Evolutionary conservation across 37 sponge, comb jelly and placozoan species (phyloP), one percentile per base, ranked within the genome.

Genomic region (Oscarella lobularis): DNA sequence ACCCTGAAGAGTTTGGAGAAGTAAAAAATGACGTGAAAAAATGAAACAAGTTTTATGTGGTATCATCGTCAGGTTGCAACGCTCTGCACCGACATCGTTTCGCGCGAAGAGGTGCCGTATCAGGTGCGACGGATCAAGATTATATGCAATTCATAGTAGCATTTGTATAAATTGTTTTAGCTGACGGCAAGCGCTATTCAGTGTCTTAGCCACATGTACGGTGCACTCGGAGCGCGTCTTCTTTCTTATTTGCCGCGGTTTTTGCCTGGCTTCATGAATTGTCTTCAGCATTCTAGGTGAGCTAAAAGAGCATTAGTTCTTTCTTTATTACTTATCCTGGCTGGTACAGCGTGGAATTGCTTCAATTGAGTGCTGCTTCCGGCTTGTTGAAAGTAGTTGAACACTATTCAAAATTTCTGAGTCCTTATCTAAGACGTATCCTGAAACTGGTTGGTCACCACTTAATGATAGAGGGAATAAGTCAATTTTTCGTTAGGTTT

Each of bases 361-460:
- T 88, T 33, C 80, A 79, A 29, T 3, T 81, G 6, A 69, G 75
- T 82, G 79, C 89, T 2, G 67, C 67, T 0, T 27, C 78, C 3
- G 39, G 80, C 36, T 77, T 89, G 0, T 37, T 31, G 3, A 67
- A 55, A 3, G 55, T 84, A 3, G 77, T 87, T n/a, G 32, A 75
- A 6, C 40, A 60, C 6, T 75, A 87, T 2, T 80, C 91, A 29
- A 83, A 89, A 41, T 89, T 89, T 66, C 73, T 89, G 73, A 83
- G 88, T 60, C 78, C 88, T 0, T 83, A 76, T 40, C 20, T 79
- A 0, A 4, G 36, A 2, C 65, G 54, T 33, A 83, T 86, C 27
- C 39, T 83, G 37, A 3, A 38, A 20, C 79, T 77, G 84, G 90
- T 87, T 48, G n/a, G n/a, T n/a, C n/a, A n/a, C 20, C 60, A 27